phyloP scores from a whole-genome alignment of 2,113 vertebrate genomes.

The Pyxicephalus adspersus region DNA sequence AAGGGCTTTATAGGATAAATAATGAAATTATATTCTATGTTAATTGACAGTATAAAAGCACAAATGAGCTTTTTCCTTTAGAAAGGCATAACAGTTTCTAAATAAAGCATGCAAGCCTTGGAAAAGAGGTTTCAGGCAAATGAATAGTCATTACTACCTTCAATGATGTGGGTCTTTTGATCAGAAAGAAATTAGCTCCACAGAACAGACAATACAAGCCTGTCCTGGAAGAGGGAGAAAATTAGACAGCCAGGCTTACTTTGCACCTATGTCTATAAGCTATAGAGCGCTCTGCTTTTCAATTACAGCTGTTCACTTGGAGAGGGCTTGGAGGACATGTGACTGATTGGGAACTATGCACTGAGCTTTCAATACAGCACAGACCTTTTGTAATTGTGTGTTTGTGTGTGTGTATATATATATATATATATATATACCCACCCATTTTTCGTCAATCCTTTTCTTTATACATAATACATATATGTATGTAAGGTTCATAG shows the following conservation, averaged over 20 bases:
- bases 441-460: too few species aligned
- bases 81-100: conserved; percentile 80
- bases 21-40: conserved; percentile 82
- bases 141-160: conserved; percentile 86
- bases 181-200: conserved; percentile 83
- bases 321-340: conserved; percentile 73
- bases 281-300: conserved; percentile 79
- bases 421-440: neutral
- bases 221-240: conserved; percentile 83
- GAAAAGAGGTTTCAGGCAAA: conserved; percentile 77
- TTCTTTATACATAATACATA: neutral
- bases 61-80: conserved; percentile 80
- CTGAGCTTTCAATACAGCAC: conserved; percentile 59
- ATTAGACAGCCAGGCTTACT: conserved; percentile 78
- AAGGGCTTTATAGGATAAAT: conserved; percentile 78
- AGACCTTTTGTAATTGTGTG: conserved; percentile 30
- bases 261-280: conserved; percentile 84
- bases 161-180: conserved; percentile 81
- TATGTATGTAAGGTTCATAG: conserved; percentile 7
- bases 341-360: conserved; percentile 72
- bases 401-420: neutral
- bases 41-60: conserved; percentile 82
- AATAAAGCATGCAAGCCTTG: conserved; percentile 76
- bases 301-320: conserved; percentile 84
- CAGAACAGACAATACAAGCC: conserved; percentile 81